Percentiles rank a stretch among this genome's conserved stretches.
Conservation (phyloP, 2,113 vertebrate genomes). For the Eurystomus gularis region DNA sequence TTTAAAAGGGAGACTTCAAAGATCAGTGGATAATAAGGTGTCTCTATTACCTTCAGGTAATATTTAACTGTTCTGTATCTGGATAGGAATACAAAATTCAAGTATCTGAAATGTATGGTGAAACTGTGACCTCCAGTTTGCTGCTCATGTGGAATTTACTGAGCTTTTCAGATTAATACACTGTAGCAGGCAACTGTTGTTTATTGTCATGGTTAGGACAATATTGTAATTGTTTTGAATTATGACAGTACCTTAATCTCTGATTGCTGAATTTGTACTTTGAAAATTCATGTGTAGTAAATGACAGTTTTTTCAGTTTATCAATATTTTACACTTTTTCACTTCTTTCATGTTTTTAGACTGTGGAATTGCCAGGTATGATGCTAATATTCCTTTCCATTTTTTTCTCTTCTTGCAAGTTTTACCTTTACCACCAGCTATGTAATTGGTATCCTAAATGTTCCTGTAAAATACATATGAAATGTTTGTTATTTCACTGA, state of each 20-base stretch:
- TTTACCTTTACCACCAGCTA: not conserved
- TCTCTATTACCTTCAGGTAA: not conserved
- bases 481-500: not conserved
- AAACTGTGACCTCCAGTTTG: not conserved
- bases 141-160: not conserved
- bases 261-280: not conserved
- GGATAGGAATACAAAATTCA: not conserved
- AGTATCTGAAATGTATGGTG: not conserved
- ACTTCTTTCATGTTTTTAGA: not conserved
- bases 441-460: not conserved
- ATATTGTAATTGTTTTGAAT: not conserved
- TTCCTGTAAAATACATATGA: not conserved
- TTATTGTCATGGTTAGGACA: not conserved
- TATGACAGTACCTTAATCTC: not conserved
- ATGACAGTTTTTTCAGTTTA: not conserved
- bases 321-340: not conserved
- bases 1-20: not conserved
- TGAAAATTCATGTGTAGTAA: not conserved
- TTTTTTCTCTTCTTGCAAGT: not conserved
- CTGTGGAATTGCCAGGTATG: accelerated
- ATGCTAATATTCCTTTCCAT: not conserved
- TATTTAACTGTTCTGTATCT: not conserved
- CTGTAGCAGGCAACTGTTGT: not conserved
- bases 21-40: not conserved
- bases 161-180: not conserved